Percentiles rank a stretch among this genome's conserved stretches.
phyloP scores from a whole-genome alignment of 2,113 vertebrate genomes.

The Connochaetes taurinus region DNA sequence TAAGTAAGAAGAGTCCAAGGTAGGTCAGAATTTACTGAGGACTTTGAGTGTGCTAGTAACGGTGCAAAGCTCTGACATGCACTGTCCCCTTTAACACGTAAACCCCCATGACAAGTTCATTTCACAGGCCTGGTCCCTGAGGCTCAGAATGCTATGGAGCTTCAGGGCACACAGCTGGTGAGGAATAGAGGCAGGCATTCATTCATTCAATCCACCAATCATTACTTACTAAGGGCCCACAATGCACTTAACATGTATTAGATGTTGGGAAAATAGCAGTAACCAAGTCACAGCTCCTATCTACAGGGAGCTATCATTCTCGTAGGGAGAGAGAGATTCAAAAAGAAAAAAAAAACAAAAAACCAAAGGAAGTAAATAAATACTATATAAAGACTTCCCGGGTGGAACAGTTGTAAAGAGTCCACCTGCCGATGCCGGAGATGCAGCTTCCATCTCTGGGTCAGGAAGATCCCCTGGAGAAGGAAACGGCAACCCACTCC shows the following conservation, averaged over 20 bases:
- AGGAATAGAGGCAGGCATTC: background rate
- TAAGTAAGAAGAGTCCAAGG: background rate
- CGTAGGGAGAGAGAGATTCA: background rate
- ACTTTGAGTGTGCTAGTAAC: background rate
- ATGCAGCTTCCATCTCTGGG: background rate
- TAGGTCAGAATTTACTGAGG: background rate
- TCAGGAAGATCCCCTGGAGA: background rate
- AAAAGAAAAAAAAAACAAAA: background rate
- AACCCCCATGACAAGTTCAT: background rate
- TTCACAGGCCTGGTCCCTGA: background rate
- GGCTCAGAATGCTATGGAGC: background rate
- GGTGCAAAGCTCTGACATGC: background rate
- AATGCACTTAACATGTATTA: background rate
- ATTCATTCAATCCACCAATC: background rate
- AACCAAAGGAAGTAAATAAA: background rate
- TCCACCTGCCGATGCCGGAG: background rate
- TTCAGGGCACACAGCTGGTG: background rate
- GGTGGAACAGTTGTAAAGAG: background rate
- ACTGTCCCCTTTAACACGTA: background rate
- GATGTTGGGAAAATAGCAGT: background rate
- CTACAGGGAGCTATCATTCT: background rate
- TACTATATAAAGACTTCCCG: background rate
- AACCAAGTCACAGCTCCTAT: background rate
- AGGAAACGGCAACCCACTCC: background rate
- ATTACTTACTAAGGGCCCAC: background rate